phyloP scores from a whole-genome alignment of 1,140 invertebrate genomes.

The Pseudomyrmex cubaensis region DNA sequence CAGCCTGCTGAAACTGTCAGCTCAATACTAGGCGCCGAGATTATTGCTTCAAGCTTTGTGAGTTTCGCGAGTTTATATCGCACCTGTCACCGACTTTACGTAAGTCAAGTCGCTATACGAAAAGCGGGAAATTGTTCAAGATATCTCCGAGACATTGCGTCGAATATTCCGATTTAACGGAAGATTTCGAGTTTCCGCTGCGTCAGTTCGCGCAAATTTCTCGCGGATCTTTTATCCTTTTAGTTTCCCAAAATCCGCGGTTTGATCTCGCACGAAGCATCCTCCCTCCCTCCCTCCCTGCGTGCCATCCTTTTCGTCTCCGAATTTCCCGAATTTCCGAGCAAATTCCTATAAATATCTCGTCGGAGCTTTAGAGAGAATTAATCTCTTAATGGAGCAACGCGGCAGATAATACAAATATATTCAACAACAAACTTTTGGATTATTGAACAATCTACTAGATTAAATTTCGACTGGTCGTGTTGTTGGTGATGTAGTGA shows the following conservation, averaged over 20 bases:
- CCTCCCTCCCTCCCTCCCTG: neutral
- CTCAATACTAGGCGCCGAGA: neutral
- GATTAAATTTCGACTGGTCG: constrained; percentile 13
- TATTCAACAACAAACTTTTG: constrained; percentile 42
- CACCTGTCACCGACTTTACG: constrained; percentile 35
- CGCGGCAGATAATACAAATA: constrained; percentile 25
- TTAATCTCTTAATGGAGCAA: constrained; percentile 43
- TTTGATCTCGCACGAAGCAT: neutral
- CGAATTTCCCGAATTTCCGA: constrained; percentile 47
- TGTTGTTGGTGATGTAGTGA: neutral
- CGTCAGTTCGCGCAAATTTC: constrained; percentile 14
- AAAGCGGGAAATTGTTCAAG: constrained; percentile 46
- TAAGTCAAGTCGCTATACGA: constrained; percentile 8
- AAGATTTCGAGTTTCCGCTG: constrained; percentile 31
- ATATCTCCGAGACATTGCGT: constrained; percentile 61
- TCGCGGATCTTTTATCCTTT: constrained; percentile 30
- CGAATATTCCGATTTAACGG: constrained; percentile 66
- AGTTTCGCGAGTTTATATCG: constrained; percentile 41
- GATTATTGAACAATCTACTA: constrained; percentile 16
- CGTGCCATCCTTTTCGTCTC: neutral
- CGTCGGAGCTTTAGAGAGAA: constrained; percentile 33
- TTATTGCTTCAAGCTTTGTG: constrained; percentile 32
- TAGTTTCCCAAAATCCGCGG: constrained; percentile 15
- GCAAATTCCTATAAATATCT: constrained; percentile 45
- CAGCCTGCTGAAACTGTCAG: constrained; percentile 3